These are phyloP conservation scores for Phrixothrix hirtus DNA, from an alignment of 2,888 invertebrate species.

Conservation along the genomic window DNA sequence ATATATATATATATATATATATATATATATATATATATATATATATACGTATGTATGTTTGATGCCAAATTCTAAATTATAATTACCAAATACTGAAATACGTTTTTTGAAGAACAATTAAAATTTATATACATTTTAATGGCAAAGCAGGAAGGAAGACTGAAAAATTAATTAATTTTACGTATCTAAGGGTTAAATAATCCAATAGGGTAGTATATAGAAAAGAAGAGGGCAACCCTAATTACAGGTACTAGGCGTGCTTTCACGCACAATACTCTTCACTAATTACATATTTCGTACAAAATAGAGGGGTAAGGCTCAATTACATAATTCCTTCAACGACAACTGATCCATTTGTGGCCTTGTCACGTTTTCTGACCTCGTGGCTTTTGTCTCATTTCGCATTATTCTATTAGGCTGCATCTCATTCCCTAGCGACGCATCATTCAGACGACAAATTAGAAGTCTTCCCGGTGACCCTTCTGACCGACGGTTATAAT, in stretches of 20 bases:
- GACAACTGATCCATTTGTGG: constrained; percentile 40
- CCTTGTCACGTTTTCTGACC: constrained; percentile 38
- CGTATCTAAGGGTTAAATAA: neutral
- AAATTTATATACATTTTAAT: too few relatives aligned
- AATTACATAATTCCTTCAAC: constrained; percentile 49
- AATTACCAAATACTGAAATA: too few relatives aligned
- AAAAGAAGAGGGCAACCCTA: constrained; percentile 1
- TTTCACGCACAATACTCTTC: constrained; percentile 44
- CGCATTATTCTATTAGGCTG: constrained; percentile 46
- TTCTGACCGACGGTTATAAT: constrained; percentile 23
- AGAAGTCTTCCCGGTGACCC: constrained; percentile 33
- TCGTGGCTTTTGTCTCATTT: constrained; percentile 45
- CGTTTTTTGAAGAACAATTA: too few relatives aligned
- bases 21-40: too few relatives aligned
- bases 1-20: too few relatives aligned
- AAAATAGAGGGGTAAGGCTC: constrained; percentile 42
- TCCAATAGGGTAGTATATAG: neutral
- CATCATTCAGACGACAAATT: constrained; percentile 42
- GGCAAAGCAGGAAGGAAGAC: too few relatives aligned
- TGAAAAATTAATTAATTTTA: too few relatives aligned
- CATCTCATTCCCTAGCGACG: constrained; percentile 40
- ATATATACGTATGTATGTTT: too few relatives aligned
- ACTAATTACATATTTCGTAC: constrained; percentile 45
- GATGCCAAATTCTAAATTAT: too few relatives aligned
- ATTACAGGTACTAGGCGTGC: constrained; percentile 30